Evolutionary conservation across 2,113 vertebrate species (phyloP), one percentile per base, ranked within the genome.

Genomic region (Gila orcuttii): DNA sequence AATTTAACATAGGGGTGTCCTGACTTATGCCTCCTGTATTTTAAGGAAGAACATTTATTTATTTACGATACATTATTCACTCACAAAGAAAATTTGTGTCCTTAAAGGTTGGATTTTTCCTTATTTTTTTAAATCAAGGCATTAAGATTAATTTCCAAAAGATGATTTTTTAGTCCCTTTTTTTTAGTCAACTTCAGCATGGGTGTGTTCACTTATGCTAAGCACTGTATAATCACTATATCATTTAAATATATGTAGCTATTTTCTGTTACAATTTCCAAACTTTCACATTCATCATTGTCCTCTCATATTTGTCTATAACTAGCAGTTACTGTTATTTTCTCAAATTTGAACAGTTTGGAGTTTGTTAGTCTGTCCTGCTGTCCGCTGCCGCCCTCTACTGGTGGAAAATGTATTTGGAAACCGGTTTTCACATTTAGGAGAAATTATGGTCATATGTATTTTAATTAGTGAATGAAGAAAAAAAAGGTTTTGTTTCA

Each of bases 301-400:
- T 23, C 19, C 4, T 17, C 19, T 15, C 39, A 11, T 2, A 39
- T 69, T 21, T 39, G 17, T 36, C 36, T 2, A 2, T 33, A 69
- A 69, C 2, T 36, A 9, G 19, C 55, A 21, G 17, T 57, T 21
- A 2, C 19, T 39, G 68, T 69, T 69, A 10, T 10, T 36, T 69
- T 33, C 33, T 68, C 9, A 21, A 21, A 71, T 39, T 2, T 23
- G 36, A 57, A 21, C 19, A 69, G 1, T 0, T n/a, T 57, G 45
- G 17, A 28, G 42, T 12, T 11, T 78, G 19, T 66, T 45, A 6
- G 21, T 6, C 17, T 79, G 15, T 83, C 33, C 28, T 84, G 39
- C 77, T 84, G 77, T 62, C 77, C 39, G 47, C 71, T 89, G 78
- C 71, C 82, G 52, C 52, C 85, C 69, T 82, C 88, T 86, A n/a